A percentile compares a stretch with the other conserved stretches of the same genome.
Conservation (phyloP, 2,797 vertebrate species). For the Phrynocephalus guinanensis region DNA sequence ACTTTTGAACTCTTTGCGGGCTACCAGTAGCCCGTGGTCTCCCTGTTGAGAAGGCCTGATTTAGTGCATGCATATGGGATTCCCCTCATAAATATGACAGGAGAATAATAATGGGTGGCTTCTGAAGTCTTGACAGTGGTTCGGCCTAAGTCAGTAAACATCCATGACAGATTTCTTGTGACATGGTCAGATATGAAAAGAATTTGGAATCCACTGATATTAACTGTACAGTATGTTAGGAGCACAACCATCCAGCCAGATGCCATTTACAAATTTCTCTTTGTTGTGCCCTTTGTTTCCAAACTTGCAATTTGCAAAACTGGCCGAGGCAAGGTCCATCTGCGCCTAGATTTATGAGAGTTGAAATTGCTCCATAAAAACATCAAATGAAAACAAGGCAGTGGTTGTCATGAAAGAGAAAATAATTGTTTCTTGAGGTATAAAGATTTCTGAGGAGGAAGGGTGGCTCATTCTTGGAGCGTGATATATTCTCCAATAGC, state of each 20-base stretch:
- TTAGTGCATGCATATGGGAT: neutral
- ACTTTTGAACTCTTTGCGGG: too few species aligned
- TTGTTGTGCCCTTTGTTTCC: neutral
- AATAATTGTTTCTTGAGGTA: constrained; percentile 13
- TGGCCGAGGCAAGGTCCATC: neutral
- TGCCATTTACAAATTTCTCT: neutral
- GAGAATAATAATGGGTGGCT: constrained; percentile 11
- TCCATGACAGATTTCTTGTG: neutral
- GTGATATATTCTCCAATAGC: constrained; percentile 44
- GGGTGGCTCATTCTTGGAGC: constrained; percentile 12
- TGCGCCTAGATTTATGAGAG: neutral
- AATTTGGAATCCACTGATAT: neutral
- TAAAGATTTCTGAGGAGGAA: constrained; percentile 3
- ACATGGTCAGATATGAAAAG: neutral
- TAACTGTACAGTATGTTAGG: neutral
- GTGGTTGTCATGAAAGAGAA: constrained; percentile 29
- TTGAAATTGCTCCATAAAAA: neutral
- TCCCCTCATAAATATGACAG: neutral
- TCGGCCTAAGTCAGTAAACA: neutral
- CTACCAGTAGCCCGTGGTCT: too few species aligned
- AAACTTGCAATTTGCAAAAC: neutral
- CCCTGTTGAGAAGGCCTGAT: too few species aligned
- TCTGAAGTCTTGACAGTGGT: neutral
- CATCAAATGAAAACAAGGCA: constrained; percentile 30
- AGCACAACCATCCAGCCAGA: neutral